A percentile compares a stretch with the other conserved stretches of the same genome.
These are phyloP conservation scores for Branchinecta sandiegonensis DNA, from an alignment of 2,888 invertebrate genomes.

Conservation along the genomic window DNA sequence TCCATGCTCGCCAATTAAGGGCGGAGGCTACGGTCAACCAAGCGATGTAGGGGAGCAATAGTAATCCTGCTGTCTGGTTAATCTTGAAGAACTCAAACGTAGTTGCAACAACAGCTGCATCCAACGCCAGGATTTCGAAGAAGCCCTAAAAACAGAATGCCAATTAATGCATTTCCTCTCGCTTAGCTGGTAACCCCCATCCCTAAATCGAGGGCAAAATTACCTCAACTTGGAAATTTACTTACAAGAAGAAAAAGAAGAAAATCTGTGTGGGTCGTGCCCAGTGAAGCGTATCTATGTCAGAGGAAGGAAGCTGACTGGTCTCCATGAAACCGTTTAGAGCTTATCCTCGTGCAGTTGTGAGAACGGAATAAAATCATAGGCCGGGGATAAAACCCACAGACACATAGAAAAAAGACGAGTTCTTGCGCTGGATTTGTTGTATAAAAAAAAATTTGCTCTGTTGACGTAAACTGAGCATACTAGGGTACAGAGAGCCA, in stretches of 20 bases:
- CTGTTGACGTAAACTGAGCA: neutral
- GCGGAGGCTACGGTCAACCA: slow-evolving; percentile 56
- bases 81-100: slow-evolving; percentile 33
- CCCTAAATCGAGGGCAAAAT: neutral
- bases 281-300: too few species aligned
- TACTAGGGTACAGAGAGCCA: slow-evolving; percentile 1
- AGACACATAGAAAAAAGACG: too few species aligned
- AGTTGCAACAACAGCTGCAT: slow-evolving; percentile 21
- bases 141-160: neutral
- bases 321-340: too few species aligned
- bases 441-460: too few species aligned
- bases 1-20: slow-evolving; percentile 51
- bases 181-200: too few species aligned
- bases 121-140: slow-evolving; percentile 20
- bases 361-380: too few species aligned
- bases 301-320: too few species aligned
- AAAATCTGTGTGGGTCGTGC: too few species aligned
- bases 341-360: too few species aligned
- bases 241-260: neutral
- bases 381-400: too few species aligned
- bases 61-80: slow-evolving; percentile 47
- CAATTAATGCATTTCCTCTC: too few species aligned
- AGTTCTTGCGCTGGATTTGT: too few species aligned
- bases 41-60: slow-evolving; percentile 58
- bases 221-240: slow-evolving; percentile 14